phyloP scores from a whole-genome alignment of 2,888 invertebrate genomes.

The Perizoma flavofasciatum region DNA sequence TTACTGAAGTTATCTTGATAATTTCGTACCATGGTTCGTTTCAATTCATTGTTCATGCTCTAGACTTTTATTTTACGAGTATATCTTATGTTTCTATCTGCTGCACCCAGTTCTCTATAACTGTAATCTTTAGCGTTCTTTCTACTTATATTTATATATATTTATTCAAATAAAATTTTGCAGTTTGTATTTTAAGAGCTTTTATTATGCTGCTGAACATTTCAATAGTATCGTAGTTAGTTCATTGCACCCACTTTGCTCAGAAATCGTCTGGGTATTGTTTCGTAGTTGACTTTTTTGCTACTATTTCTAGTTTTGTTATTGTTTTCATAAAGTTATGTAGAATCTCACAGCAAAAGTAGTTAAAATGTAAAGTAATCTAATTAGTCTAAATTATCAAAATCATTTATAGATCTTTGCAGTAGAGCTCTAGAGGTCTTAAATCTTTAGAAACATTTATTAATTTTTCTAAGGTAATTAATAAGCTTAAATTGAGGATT shows the following conservation, averaged over 20 bases:
- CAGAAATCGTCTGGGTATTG: constrained; percentile 3
- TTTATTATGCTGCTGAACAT: constrained; percentile 20
- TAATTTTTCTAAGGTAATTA: no score
- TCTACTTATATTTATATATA: not conserved
- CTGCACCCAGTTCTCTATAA: no score
- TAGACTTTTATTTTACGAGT: no score
- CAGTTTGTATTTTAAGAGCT: constrained; percentile 18
- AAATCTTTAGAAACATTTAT: no score
- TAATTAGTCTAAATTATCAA: no score
- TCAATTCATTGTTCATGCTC: no score
- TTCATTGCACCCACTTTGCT: constrained; percentile 32
- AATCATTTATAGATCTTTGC: no score
- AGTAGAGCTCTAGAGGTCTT: no score
- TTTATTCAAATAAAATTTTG: constrained; percentile 19
- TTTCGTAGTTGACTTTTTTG: constrained; percentile 8
- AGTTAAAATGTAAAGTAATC: constrained; percentile 19
- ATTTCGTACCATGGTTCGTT: no score
- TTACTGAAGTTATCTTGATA: no score
- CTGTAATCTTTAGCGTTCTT: not conserved
- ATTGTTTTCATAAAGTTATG: not conserved
- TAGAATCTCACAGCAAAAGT: constrained; percentile 11
- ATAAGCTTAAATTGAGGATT: no score
- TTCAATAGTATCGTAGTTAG: constrained; percentile 29
- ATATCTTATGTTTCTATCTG: no score
- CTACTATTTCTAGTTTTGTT: constrained; percentile 9